Evolutionary conservation across 2,797 vertebrate genomes (phyloP).

Genomic region (Smutsia gigantea): DNA sequence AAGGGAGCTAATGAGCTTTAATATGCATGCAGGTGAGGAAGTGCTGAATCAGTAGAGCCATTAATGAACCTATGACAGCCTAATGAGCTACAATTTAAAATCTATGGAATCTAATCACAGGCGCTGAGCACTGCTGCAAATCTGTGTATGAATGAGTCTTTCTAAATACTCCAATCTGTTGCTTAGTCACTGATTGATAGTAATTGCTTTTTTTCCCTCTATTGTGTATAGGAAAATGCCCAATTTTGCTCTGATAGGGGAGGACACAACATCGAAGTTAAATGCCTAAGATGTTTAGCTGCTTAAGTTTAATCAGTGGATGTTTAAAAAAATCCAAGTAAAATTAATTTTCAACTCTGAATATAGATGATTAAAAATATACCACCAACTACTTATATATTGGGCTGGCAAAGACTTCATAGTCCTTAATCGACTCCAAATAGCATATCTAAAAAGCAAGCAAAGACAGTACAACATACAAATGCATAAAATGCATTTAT

Average conservation of each 20-base stretch:
- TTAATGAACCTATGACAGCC: constrained; percentile 99
- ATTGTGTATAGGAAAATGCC: constrained; percentile 90
- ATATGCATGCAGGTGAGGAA: constrained; percentile 99
- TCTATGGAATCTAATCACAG: constrained; percentile 99
- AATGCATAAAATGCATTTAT: constrained; percentile 75
- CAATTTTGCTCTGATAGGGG: constrained; percentile 87
- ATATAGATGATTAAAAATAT: constrained; percentile 89
- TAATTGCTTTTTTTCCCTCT: constrained; percentile 92
- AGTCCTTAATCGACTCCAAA: constrained; percentile 83
- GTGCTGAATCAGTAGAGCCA: constrained; percentile 97
- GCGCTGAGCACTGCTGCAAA: constrained; percentile 94
- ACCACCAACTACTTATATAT: constrained; percentile 82
- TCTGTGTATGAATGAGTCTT: constrained; percentile 96
- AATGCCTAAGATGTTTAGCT: constrained; percentile 88
- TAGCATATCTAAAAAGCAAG: constrained; percentile 74
- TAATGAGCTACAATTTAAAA: constrained; percentile 99
- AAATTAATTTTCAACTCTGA: constrained; percentile 88
- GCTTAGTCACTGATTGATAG: constrained; percentile 97
- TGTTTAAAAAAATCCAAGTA: constrained; percentile 84
- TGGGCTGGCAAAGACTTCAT: constrained; percentile 78
- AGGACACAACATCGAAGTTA: constrained; percentile 90
- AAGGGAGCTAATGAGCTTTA: constrained; percentile 99
- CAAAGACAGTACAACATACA: constrained; percentile 79
- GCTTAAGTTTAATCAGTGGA: constrained; percentile 88
- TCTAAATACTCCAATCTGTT: constrained; percentile 97